Evolutionary conservation across 2,113 vertebrate species (phyloP).

Genomic region (Camelus dromedarius): DNA sequence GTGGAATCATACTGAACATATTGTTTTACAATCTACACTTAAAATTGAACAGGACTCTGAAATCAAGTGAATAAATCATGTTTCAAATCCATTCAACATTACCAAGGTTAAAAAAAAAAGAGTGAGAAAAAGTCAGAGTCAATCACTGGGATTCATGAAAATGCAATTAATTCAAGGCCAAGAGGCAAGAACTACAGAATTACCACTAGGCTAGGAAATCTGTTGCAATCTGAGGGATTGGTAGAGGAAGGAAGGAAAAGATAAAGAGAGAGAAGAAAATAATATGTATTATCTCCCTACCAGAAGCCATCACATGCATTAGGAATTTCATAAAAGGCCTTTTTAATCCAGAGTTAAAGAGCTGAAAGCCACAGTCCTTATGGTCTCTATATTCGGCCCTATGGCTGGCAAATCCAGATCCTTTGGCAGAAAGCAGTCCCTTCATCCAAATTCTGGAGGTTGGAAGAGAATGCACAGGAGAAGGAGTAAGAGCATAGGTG

Average conservation of each 20-base stretch:
- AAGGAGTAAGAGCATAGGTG: background rate
- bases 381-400: background rate
- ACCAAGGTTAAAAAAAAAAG: background rate
- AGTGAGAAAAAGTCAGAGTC: background rate
- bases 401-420: background rate
- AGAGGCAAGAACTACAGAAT: background rate
- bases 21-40: background rate
- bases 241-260: background rate
- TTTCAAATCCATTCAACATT: background rate
- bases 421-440: background rate
- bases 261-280: background rate
- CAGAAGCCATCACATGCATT: background rate
- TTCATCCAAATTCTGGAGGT: background rate
- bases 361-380: background rate
- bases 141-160: background rate
- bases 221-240: background rate
- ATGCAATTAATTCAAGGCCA: constrained; percentile 9
- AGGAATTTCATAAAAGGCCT: background rate
- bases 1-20: background rate
- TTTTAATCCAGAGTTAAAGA: background rate
- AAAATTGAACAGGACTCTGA: background rate
- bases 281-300: background rate
- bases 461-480: background rate
- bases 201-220: background rate
- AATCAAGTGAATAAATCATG: background rate